A percentile compares a stretch with the other conserved stretches of the same genome.
phyloP scores from a whole-genome alignment of 2,113 vertebrate species.

The Cyprinodon brontotheroides region DNA sequence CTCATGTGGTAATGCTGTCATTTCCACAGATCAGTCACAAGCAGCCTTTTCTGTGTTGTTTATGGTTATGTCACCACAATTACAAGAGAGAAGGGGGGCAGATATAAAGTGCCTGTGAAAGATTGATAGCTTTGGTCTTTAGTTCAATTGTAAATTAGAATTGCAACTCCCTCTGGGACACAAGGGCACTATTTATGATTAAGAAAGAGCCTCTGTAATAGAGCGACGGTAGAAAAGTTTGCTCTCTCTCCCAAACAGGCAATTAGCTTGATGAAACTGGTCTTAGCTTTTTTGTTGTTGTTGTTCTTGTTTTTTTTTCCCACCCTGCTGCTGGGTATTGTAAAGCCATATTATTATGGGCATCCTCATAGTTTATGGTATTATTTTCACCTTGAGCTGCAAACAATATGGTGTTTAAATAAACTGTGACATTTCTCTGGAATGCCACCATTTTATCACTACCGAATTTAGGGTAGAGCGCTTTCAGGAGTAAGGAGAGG shows the following conservation, averaged over 20 bases:
- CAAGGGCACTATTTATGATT: constrained; percentile 98
- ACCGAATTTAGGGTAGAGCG: constrained; percentile 21
- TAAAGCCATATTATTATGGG: constrained; percentile 94
- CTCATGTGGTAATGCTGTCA: constrained; percentile 72
- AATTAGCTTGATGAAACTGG: constrained; percentile 99
- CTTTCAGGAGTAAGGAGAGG: constrained; percentile 55
- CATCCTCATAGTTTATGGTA: constrained; percentile 89
- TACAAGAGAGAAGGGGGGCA: constrained; percentile 80
- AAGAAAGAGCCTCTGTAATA: constrained; percentile 97
- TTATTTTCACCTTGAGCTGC: constrained; percentile 90
- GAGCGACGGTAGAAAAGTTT: constrained; percentile 95
- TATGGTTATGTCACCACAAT: constrained; percentile 93
- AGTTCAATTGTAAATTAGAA: constrained; percentile 99
- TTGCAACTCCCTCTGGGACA: constrained; percentile 91
- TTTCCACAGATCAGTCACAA: constrained; percentile 79
- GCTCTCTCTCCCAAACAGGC: constrained; percentile 95
- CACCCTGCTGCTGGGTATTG: constrained; percentile 83
- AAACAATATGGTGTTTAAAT: constrained; percentile 67
- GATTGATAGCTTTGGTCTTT: constrained; percentile 99
- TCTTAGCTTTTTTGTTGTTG: constrained; percentile 77
- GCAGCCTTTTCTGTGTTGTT: constrained; percentile 80
- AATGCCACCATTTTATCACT: constrained; percentile 25
- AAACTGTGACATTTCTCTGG: constrained; percentile 58
- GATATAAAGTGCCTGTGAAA: constrained; percentile 87
- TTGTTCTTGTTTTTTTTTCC: constrained; percentile 73